Evolutionary conservation across 2,888 invertebrate genomes (phyloP).

Genomic region (Augiades crinisus): DNA sequence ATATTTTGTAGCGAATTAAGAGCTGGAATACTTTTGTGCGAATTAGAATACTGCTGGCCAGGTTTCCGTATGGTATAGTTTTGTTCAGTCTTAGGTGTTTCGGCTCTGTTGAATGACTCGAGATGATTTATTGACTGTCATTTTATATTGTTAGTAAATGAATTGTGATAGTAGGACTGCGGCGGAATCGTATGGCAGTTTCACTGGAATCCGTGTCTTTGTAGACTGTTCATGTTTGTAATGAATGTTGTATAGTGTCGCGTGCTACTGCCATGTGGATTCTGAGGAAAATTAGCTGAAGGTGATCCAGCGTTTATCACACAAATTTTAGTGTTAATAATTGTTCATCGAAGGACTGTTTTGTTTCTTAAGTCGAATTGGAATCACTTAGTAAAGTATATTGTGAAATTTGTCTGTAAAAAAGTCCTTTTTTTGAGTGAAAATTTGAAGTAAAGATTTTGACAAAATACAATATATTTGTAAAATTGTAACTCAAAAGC

Average conservation of each 20-base stretch:
- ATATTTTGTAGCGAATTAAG: conserved; percentile 26
- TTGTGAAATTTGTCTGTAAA: conserved; percentile 44
- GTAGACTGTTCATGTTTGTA: conserved; percentile 31
- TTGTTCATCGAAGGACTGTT: conserved; percentile 50
- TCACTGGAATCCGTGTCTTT: conserved; percentile 34
- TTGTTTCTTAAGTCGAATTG: conserved; percentile 47
- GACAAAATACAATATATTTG: conserved; percentile 66
- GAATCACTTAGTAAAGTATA: conserved; percentile 52
- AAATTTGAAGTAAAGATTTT: conserved; percentile 54
- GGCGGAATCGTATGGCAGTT: conserved; percentile 48
- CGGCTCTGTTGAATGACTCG: conserved; percentile 45
- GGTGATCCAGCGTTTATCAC: conserved; percentile 47
- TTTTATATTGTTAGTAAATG: conserved; percentile 60
- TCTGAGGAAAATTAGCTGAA: conserved; percentile 42
- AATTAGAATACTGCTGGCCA: conserved; percentile 47
- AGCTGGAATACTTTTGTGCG: conserved; percentile 35
- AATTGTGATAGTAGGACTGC: conserved; percentile 71
- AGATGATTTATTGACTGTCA: conserved; percentile 67
- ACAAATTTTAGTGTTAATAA: conserved; percentile 51
- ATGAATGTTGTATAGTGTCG: conserved; percentile 37
- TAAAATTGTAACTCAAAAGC: conserved; percentile 73
- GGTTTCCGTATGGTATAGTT: conserved; percentile 36
- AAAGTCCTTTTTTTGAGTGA: conserved; percentile 53
- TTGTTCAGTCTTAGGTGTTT: conserved; percentile 34
- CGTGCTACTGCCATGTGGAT: conserved; percentile 40